phyloP scores from a whole-genome alignment of 2,888 invertebrate genomes.

The Troglohyphantes excavatus region DNA sequence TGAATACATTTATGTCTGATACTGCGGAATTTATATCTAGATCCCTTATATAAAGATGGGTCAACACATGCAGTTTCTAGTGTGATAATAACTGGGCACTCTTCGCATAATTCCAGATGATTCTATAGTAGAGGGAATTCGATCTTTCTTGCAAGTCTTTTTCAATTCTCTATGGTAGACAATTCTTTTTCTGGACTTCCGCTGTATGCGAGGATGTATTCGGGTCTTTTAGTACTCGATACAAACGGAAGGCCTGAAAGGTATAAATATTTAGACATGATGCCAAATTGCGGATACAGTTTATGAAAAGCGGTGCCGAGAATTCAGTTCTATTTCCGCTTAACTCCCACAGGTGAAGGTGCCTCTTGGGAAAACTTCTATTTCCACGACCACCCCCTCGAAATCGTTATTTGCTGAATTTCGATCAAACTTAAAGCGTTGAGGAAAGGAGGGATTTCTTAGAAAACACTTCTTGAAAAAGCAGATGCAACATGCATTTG shows the following conservation, averaged over 20 bases:
- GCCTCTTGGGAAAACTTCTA: conserved; percentile 24
- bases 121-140: neutral
- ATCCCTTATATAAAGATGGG: no score
- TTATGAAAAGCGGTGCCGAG: conserved; percentile 55
- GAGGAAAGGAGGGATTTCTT: conserved; percentile 29
- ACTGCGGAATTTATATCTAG: no score
- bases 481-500: conserved; percentile 37
- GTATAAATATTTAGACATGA: conserved; percentile 68
- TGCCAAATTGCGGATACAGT: conserved; percentile 66
- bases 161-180: conserved; percentile 33
- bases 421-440: conserved; percentile 48
- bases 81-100: no score
- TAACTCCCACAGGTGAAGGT: conserved; percentile 42
- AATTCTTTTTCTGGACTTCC: conserved; percentile 46
- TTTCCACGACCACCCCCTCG: neutral
- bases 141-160: conserved; percentile 6
- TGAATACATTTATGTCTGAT: no score
- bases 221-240: conserved; percentile 43
- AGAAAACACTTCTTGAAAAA: conserved; percentile 27
- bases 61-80: no score
- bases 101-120: neutral
- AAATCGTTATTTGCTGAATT: conserved; percentile 57
- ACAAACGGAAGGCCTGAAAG: conserved; percentile 41
- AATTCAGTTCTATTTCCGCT: conserved; percentile 37
- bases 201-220: conserved; percentile 24